Percentiles rank a stretch among this genome's conserved stretches.
These are phyloP conservation scores for Emmelina monodactyla DNA, from an alignment of 2,888 invertebrate genomes.

Conservation along the genomic window DNA sequence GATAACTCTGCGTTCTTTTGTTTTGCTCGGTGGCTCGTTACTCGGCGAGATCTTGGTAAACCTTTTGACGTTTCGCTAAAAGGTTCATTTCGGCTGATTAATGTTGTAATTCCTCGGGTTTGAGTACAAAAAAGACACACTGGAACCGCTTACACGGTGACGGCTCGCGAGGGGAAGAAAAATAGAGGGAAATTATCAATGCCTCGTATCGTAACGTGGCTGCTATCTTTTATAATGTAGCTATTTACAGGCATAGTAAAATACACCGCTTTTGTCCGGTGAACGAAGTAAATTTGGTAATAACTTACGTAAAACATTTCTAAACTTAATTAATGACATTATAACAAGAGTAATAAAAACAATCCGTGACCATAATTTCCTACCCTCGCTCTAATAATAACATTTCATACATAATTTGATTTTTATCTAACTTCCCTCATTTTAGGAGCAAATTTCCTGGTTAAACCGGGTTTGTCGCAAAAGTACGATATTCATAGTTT, in stretches of 20 bases:
- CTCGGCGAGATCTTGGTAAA: slow-evolving; percentile 40
- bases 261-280: too few relatives aligned
- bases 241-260: too few relatives aligned
- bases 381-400: too few relatives aligned
- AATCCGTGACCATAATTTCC: too few relatives aligned
- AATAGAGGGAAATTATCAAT: slow-evolving; percentile 48
- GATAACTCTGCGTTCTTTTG: slow-evolving; percentile 44
- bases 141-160: slow-evolving; percentile 43
- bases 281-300: too few relatives aligned
- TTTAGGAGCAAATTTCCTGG: neutral
- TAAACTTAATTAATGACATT: too few relatives aligned
- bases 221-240: too few relatives aligned
- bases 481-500: slow-evolving; percentile 14
- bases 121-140: slow-evolving; percentile 44
- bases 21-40: slow-evolving; percentile 43
- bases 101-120: slow-evolving; percentile 51
- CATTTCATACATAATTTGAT: neutral
- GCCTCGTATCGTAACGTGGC: slow-evolving; percentile 28
- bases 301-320: too few relatives aligned
- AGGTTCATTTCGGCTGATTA: slow-evolving; percentile 58
- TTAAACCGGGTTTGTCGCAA: slow-evolving; percentile 2
- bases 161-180: slow-evolving; percentile 41
- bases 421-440: neutral
- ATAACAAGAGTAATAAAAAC: too few relatives aligned
- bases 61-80: slow-evolving; percentile 60